Evolutionary conservation across 53 echinoderm and acorn worm genomes (phyloP).

Genomic region (Crossaster papposus): DNA sequence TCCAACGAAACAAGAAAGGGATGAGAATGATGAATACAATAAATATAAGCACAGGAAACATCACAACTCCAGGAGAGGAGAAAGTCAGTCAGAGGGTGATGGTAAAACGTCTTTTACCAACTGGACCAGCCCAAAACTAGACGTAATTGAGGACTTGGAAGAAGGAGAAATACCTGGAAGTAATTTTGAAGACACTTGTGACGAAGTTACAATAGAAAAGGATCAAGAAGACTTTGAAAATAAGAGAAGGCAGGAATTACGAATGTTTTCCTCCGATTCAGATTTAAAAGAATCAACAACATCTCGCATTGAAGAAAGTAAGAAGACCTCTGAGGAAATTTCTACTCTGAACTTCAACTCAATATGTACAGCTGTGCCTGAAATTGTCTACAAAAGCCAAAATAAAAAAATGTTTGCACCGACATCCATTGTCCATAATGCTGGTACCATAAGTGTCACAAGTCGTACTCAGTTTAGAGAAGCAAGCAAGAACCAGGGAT

Average conservation of each 20-base stretch:
- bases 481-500: too few species aligned
- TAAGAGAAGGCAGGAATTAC: background rate
- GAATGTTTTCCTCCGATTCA: background rate
- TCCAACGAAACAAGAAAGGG: slow-evolving; percentile 24
- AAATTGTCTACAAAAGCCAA: background rate
- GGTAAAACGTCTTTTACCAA: background rate
- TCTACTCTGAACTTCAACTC: background rate
- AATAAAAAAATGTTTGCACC: background rate
- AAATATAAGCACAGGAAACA: background rate
- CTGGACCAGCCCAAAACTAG: background rate
- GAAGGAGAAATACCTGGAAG: background rate
- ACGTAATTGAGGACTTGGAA: background rate
- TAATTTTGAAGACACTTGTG: background rate
- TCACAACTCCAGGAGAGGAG: background rate
- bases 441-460: background rate
- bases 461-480: background rate
- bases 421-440: too few species aligned
- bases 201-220: background rate
- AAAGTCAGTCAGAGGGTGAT: background rate
- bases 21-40: background rate
- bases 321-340: background rate
- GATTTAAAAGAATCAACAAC: background rate
- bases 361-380: background rate
- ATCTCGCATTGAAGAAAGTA: background rate
- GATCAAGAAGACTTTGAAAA: background rate